Conservation (phyloP, 1,140 invertebrate species). For the Drosophila sechellia region DNA sequence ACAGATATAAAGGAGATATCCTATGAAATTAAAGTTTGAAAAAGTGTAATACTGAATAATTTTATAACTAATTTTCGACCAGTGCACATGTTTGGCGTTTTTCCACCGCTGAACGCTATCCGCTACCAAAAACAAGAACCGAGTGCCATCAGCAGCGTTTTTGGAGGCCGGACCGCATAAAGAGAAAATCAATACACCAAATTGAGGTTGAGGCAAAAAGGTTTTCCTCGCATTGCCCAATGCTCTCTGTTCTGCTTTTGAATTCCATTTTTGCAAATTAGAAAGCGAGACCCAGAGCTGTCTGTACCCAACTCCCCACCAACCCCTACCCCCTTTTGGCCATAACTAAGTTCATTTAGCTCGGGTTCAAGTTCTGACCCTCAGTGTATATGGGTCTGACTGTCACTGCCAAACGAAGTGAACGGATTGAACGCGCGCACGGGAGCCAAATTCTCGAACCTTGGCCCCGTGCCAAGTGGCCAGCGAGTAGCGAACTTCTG, state of each 20-base stretch:
- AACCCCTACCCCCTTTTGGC: slow-evolving; percentile 2
- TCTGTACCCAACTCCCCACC: slow-evolving; percentile 34
- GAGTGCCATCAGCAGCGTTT: slow-evolving; percentile 49
- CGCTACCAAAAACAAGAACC: slow-evolving; percentile 11
- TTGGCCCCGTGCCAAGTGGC: slow-evolving; percentile 57
- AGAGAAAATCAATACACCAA: slow-evolving; percentile 69
- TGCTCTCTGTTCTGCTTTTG: slow-evolving; percentile 40
- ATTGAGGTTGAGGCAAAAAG: slow-evolving; percentile 64
- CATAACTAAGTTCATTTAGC: slow-evolving; percentile 46
- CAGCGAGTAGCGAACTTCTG: slow-evolving; percentile 40
- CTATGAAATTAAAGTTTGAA: not conserved
- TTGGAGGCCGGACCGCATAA: slow-evolving; percentile 52
- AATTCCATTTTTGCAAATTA: slow-evolving; percentile 78
- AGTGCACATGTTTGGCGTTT: slow-evolving; percentile 7
- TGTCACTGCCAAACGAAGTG: slow-evolving; percentile 46
- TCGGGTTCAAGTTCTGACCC: slow-evolving; percentile 66
- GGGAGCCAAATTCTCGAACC: slow-evolving; percentile 37
- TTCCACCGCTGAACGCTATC: not conserved
- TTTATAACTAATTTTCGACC: not conserved
- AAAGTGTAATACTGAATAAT: not conserved
- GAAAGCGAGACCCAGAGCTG: slow-evolving; percentile 64
- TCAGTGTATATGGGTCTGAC: slow-evolving; percentile 40
- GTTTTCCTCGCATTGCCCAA: slow-evolving; percentile 22
- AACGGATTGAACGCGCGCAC: slow-evolving; percentile 40
- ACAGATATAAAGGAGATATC: not conserved